A percentile compares a stretch with the other conserved stretches of the same genome.
Conservation (phyloP, 1,140 invertebrate species). For the Drosophila rhopaloa region DNA sequence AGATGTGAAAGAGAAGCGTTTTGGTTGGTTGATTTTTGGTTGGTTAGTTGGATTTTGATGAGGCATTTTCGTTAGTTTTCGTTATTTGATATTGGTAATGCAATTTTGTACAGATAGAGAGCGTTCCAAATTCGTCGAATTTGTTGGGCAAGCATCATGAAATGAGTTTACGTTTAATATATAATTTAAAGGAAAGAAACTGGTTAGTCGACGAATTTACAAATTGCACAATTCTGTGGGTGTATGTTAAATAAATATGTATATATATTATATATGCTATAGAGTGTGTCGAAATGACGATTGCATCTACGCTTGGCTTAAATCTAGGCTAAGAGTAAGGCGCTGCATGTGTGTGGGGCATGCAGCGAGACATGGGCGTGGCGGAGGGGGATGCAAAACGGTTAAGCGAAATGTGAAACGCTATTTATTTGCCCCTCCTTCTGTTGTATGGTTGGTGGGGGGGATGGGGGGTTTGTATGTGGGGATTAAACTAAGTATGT, state of each 20-base stretch:
- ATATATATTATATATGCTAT: background rate
- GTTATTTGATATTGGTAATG: slow-evolving; percentile 47
- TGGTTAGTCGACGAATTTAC: slow-evolving; percentile 55
- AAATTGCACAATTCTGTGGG: slow-evolving; percentile 30
- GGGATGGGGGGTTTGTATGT: background rate
- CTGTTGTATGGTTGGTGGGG: background rate
- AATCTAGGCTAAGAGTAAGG: slow-evolving; percentile 61
- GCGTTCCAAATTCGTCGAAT: slow-evolving; percentile 77
- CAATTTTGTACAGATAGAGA: slow-evolving; percentile 75
- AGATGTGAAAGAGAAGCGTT: slow-evolving; percentile 69
- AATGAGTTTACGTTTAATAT: slow-evolving; percentile 64
- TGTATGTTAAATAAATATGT: slow-evolving; percentile 7
- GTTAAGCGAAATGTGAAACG: slow-evolving; percentile 79
- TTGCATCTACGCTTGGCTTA: slow-evolving; percentile 57
- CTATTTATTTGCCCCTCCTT: slow-evolving; percentile 72
- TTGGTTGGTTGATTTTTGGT: slow-evolving; percentile 55
- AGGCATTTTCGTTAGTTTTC: slow-evolving; percentile 43
- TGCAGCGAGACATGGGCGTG: slow-evolving; percentile 32
- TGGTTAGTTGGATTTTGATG: slow-evolving; percentile 66
- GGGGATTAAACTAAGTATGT: slow-evolving; percentile 67
- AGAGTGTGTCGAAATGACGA: slow-evolving; percentile 39
- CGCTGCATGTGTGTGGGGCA: slow-evolving; percentile 28
- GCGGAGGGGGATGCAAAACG: slow-evolving; percentile 46
- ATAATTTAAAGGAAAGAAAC: slow-evolving; percentile 60
- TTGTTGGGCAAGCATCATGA: slow-evolving; percentile 81